Conservation (phyloP, 2,888 invertebrate species). For the Drosophila kanekoi region DNA sequence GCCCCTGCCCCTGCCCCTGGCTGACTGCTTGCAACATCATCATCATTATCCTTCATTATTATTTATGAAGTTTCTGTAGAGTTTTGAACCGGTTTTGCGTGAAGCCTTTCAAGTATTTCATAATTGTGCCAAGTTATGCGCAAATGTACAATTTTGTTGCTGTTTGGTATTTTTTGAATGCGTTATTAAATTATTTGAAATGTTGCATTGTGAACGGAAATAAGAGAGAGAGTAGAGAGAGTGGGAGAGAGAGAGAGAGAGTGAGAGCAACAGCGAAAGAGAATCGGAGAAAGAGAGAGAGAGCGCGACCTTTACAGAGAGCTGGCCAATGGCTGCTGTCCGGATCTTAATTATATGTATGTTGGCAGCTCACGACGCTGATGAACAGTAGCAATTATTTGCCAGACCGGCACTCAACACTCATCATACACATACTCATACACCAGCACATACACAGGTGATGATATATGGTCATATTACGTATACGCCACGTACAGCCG, state of each 20-base stretch:
- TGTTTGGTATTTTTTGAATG: conserved; percentile 51
- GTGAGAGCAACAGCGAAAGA: conserved; percentile 6
- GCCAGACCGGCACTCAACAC: conserved; percentile 71
- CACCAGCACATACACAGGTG: conserved; percentile 29
- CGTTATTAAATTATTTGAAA: conserved; percentile 80
- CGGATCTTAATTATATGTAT: conserved; percentile 76
- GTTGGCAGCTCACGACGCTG: conserved; percentile 63
- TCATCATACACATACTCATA: conserved; percentile 51
- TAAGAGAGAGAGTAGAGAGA: conserved; percentile 4
- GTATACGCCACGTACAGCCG: conserved; percentile 63
- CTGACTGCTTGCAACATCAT: conserved; percentile 55
- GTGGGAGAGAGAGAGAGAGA: conserved; percentile 8
- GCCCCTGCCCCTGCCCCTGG: conserved; percentile 1
- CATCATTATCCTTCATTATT: conserved; percentile 82
- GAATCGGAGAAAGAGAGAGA: conserved; percentile 5
- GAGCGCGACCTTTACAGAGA: conserved; percentile 57
- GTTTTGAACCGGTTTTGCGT: conserved; percentile 55
- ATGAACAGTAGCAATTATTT: conserved; percentile 80
- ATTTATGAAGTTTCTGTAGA: conserved; percentile 59
- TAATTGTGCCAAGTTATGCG: conserved; percentile 80
- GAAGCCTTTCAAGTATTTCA: conserved; percentile 74
- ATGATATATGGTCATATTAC: conserved; percentile 73
- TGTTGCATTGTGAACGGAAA: conserved; percentile 32
- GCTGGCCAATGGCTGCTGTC: conserved; percentile 27
- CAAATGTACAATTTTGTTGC: conserved; percentile 44